Conservation (phyloP, 2,113 vertebrate species). For the Dendropsophus ebraccatus region DNA sequence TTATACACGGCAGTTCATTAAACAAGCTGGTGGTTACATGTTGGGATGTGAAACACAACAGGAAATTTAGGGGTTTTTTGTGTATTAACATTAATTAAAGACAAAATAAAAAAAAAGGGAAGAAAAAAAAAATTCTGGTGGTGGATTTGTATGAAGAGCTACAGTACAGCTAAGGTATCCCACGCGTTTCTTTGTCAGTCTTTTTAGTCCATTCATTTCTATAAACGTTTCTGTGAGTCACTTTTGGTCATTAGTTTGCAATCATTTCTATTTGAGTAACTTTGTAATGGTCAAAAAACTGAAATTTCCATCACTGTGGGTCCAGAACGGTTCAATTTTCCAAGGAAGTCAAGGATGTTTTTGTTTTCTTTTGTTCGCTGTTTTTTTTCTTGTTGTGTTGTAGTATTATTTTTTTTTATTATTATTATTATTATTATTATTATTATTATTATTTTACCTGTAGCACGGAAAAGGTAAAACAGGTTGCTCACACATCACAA, state of each 20-base stretch:
- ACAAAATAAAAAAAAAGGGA: background rate
- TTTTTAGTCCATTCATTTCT: background rate
- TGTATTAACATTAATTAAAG: background rate
- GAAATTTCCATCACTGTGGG: no score
- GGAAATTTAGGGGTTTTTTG: background rate
- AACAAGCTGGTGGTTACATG: background rate
- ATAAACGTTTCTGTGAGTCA: background rate
- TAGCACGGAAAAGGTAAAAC: no score
- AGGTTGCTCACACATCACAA: no score
- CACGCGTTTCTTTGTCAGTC: background rate
- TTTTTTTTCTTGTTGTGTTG: no score
- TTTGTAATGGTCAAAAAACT: no score
- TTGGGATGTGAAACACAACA: background rate
- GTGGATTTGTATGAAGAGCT: background rate
- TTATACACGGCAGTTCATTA: background rate
- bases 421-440: no score
- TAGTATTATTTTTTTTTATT: no score
- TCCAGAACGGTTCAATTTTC: no score
- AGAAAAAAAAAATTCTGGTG: background rate
- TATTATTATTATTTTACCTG: no score
- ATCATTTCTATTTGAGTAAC: background rate
- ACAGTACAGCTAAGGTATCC: background rate
- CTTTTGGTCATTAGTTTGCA: background rate
- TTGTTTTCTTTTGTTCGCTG: no score
- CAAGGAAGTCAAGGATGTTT: no score